These are phyloP conservation scores for Dunckerocampus dactyliophorus DNA, from an alignment of 2,113 vertebrate species.

Conservation along the genomic window DNA sequence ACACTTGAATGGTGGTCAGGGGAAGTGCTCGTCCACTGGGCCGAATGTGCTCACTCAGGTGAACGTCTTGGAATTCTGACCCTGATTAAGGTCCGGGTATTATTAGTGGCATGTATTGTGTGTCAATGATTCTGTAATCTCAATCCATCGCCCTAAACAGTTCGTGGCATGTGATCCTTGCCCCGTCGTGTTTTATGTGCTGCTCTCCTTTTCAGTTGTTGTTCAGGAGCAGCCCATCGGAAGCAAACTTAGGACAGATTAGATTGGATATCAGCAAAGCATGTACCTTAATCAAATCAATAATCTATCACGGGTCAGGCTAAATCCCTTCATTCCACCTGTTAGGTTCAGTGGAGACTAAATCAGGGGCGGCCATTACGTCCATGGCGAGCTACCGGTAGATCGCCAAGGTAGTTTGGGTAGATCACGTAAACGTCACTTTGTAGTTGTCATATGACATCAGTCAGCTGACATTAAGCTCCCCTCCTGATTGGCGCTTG, in stretches of 20 bases:
- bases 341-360: too few species aligned
- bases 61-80: constrained; percentile 49
- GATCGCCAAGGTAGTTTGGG: too few species aligned
- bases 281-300: too few species aligned
- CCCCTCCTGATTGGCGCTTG: too few species aligned
- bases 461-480: too few species aligned
- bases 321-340: too few species aligned
- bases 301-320: too few species aligned
- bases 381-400: too few species aligned
- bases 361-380: too few species aligned
- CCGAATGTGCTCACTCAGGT: constrained; percentile 59
- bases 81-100: constrained; percentile 38
- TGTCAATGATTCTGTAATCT: constrained; percentile 10
- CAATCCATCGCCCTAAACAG: constrained; percentile 15
- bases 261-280: too few species aligned
- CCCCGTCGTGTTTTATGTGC: constrained; percentile 12
- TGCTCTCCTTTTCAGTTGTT: not conserved
- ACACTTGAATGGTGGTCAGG: constrained; percentile 45
- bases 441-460: too few species aligned
- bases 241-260: not conserved
- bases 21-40: constrained; percentile 47
- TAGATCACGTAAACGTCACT: too few species aligned
- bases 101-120: constrained; percentile 7
- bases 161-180: constrained; percentile 14
- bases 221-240: not conserved